phyloP scores from a whole-genome alignment of 2,888 invertebrate genomes.

The Sepioteuthis lessoniana region DNA sequence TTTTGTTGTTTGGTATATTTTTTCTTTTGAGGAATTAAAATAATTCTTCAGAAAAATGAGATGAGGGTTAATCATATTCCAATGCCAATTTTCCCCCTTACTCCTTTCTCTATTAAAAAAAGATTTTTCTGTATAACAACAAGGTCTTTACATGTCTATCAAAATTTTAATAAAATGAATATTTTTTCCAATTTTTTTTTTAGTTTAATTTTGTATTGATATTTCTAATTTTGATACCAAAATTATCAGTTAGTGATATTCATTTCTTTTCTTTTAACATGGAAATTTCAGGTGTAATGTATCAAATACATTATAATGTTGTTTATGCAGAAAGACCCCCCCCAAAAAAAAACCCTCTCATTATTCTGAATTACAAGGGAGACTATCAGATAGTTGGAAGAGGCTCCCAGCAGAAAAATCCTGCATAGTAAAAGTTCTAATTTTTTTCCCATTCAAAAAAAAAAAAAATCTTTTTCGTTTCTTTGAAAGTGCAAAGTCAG shows the following conservation, averaged over 20 bases:
- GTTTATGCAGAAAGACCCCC: too few species aligned
- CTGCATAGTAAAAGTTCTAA: constrained; percentile 6
- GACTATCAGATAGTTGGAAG: neutral
- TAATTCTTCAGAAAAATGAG: neutral
- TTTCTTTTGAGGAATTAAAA: neutral
- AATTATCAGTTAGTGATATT: neutral
- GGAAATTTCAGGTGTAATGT: neutral
- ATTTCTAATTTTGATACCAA: neutral
- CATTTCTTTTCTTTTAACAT: neutral
- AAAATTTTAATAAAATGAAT: neutral
- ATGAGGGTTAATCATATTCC: neutral
- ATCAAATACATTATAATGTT: neutral
- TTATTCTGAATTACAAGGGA: constrained; percentile 18
- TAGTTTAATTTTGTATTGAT: neutral
- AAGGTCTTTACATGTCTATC: neutral
- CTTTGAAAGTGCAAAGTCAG: neutral
- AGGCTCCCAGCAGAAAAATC: neutral
- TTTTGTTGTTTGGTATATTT: neutral
- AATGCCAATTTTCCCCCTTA: neutral
- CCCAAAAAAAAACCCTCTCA: neutral
- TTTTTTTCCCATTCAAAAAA: neutral
- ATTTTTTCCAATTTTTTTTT: neutral
- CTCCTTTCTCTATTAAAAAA: neutral
- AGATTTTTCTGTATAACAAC: neutral
- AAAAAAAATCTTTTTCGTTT: neutral